These are phyloP conservation scores for Rhopalosiphum maidis DNA, from an alignment of 1,140 invertebrate genomes.

Conservation along the genomic window DNA sequence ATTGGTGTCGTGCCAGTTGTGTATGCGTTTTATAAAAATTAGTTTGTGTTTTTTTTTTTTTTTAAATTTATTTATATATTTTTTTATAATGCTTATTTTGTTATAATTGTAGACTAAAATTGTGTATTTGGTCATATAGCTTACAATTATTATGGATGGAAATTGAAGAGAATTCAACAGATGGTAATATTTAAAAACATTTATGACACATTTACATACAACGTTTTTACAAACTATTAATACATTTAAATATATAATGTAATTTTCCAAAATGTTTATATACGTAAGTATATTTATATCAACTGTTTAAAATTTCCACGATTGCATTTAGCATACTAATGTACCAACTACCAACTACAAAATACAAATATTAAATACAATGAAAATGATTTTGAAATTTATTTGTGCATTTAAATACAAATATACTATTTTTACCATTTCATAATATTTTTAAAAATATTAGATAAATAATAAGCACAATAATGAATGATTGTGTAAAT, in stretches of 20 bases:
- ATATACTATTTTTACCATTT: neutral
- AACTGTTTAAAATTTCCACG: neutral
- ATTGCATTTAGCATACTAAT: neutral
- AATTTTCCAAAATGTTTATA: neutral
- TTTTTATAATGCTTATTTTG: neutral
- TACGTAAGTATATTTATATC: neutral
- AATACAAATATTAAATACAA: neutral
- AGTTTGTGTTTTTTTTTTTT: neutral
- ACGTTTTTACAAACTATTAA: neutral
- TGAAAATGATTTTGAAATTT: neutral
- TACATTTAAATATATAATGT: neutral
- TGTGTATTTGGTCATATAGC: neutral
- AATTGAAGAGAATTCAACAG: too few species aligned
- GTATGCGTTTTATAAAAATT: neutral
- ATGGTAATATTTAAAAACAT: too few species aligned
- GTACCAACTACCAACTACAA: neutral
- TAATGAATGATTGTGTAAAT: neutral
- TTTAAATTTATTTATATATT: neutral
- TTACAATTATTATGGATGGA: too few species aligned
- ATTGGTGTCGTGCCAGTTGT: slow-evolving; percentile 35
- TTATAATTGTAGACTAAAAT: neutral
- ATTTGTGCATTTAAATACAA: too few species aligned
- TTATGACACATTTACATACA: neutral
- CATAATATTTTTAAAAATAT: too few species aligned
- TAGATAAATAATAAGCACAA: too few species aligned